Base-by-base conservation (phyloP, 1,140 invertebrate genomes). In the Eurosta solidaginis region DNA sequence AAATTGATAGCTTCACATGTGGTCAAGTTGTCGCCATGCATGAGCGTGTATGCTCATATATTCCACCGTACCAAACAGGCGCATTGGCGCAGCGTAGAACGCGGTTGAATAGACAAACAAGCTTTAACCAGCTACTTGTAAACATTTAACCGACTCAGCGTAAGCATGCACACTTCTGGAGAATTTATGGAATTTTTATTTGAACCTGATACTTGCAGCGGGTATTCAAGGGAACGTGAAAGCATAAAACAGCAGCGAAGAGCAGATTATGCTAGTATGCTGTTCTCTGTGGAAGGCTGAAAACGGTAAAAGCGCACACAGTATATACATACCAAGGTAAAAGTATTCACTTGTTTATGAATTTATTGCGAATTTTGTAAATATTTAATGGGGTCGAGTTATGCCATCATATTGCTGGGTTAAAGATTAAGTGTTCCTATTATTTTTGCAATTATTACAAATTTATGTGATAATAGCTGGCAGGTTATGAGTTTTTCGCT, bases 1-100 rank as follows among this genome's bases (percentile, higher is more conserved):
- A 68, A 68, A 68, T 68, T 68, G 59, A 68, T 68, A 68, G 59
- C 33, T 36, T 17, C 59, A 68, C 59, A 68, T 68, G 59, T 68
- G 59, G 59, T 68, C 33, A 20, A n/a, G 27, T 68, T 36, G 36
- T 36, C 36, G 40, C 59, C 59, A 68, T 68, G 40, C 36, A 36
- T 68, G 59, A 36, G 59, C 36, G 40, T 68, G 40, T 40, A 36
- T 68, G 59, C 33, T 29, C 36, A 68, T 40, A 29, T 68, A 68
- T 68, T 68, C 59, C 33, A 68, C 33, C 59, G 33, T 17, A n/a
- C n/a, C 59, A 20, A 40, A 68, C 59, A n/a, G 59, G 59, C 33
- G n/a, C 59, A 40, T n/a, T n/a, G 59, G 20, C 40, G 22, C 36
- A 68, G 17, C 25, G 17, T 22, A 17, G 14, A 36, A 68, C n/a